Evolutionary conservation across 23 tunicate genomes (phyloP), one percentile per base, ranked within the genome.

Genomic region (Phallusia fumigata): DNA sequence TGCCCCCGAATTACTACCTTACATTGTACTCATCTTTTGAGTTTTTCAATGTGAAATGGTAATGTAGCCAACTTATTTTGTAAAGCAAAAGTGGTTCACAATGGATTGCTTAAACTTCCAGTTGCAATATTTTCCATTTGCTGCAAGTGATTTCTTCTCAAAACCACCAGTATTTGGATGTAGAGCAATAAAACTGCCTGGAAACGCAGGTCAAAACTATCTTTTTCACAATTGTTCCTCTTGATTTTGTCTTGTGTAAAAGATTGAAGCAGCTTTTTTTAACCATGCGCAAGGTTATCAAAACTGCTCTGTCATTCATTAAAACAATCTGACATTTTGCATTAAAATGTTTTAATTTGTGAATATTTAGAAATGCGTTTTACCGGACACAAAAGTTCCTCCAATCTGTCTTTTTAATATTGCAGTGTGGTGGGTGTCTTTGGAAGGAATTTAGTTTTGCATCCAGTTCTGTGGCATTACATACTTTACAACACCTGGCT

Each of bases 21-120:
- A n/a, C n/a, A n/a, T n/a, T n/a, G n/a, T n/a, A n/a, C n/a, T n/a
- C n/a, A n/a, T n/a, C n/a, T n/a, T n/a, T n/a, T n/a, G n/a, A n/a
- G n/a, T n/a, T 35, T 30, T 77, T 77, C 81, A 77, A 16, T 77
- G 35, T 77, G 81, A 77, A 12, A 77, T 77, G 81, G 35, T 77
- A 13, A 33, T 40, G 35, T 77, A 77, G 53, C 47, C 35, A 31
- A 77, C 34, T 21, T 36, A 77, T 40, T 77, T 77, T 11, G 53
- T 35, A 3, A 45, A 40, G 10, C 28, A 77, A 35, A 45, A 45
- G 30, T 77, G 81, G 81, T 77, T 77, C 15, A 35, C 81, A 35
- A 45, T 74, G 50, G 81, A 40, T 77, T 77, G 35, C 24, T 77
- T 40, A 77, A 77, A 77, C 52, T 35, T 40, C 35, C 33, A 40